Evolutionary conservation across 2,113 vertebrate species (phyloP).

Genomic region (Cacatua alba): DNA sequence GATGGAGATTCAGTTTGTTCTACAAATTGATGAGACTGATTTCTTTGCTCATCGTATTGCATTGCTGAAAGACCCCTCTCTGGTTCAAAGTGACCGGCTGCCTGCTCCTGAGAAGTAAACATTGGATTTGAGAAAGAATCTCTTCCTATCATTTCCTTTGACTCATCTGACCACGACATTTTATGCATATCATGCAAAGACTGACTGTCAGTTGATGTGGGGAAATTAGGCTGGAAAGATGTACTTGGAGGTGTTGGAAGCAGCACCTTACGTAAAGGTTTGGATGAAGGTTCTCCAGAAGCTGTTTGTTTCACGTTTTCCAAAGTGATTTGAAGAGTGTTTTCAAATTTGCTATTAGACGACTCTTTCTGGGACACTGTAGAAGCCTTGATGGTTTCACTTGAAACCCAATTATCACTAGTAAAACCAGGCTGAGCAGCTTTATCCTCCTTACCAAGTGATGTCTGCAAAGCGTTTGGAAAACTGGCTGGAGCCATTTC

Average conservation of each 20-base stretch:
- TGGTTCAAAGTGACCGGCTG: conserved; percentile 44
- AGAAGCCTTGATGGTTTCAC: conserved; percentile 14
- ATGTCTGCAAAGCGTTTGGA: background rate
- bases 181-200: conserved; percentile 50
- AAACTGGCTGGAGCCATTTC: background rate
- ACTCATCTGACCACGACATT: conserved; percentile 45
- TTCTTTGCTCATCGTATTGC: conserved; percentile 65
- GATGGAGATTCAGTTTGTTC: conserved; percentile 43
- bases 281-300: conserved; percentile 63
- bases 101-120: conserved; percentile 67
- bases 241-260: conserved; percentile 77
- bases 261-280: conserved; percentile 76
- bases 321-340: background rate
- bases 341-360: conserved; percentile 40
- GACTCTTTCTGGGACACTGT: background rate
- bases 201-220: conserved; percentile 66
- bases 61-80: conserved; percentile 43
- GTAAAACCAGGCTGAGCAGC: conserved; percentile 1
- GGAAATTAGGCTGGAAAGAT: conserved; percentile 72
- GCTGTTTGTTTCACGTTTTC: conserved; percentile 31
- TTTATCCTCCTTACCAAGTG: conserved; percentile 49
- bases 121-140: conserved; percentile 53
- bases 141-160: conserved; percentile 47
- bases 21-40: conserved; percentile 49
- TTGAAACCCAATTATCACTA: conserved; percentile 52